Conservation (phyloP, 2,797 vertebrate genomes). For the Podarcis siculus region DNA sequence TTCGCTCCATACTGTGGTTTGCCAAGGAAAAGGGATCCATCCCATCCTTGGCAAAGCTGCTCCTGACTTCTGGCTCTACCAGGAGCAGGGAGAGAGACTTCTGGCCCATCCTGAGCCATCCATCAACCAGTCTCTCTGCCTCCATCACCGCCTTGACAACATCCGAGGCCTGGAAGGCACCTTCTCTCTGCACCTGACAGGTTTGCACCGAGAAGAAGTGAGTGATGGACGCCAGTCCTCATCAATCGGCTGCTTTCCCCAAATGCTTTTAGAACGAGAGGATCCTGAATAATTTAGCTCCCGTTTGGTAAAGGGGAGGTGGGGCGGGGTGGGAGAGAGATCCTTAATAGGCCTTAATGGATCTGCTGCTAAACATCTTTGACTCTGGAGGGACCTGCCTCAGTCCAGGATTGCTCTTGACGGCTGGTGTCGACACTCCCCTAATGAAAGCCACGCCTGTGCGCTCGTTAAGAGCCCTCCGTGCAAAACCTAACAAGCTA, state of each 20-base stretch:
- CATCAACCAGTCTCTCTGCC: not conserved
- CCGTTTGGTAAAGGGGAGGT: conserved; percentile 80
- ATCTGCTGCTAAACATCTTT: conserved; percentile 81
- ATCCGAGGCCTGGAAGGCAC: rapidly evolving
- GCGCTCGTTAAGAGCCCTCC: conserved; percentile 70
- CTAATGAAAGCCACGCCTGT: conserved; percentile 32
- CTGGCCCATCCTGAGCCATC: not conserved
- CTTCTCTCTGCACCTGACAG: not conserved
- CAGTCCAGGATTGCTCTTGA: conserved; percentile 87
- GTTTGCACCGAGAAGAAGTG: not conserved
- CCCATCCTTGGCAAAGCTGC: not conserved
- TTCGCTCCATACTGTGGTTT: not conserved
- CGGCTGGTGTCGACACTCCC: conserved; percentile 85
- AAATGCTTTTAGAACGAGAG: conserved; percentile 87
- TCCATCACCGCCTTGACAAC: not conserved
- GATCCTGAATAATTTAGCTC: conserved; percentile 96
- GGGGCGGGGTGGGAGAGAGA: not conserved
- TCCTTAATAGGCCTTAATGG: conserved; percentile 91
- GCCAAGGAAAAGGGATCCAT: not conserved
- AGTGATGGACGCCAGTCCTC: conserved; percentile 37
- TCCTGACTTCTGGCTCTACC: not conserved
- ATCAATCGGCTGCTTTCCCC: conserved; percentile 28
- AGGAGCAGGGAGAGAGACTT: too few relatives aligned
- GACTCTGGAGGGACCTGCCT: conserved; percentile 69
- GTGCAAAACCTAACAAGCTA: conserved; percentile 76